Conservation (phyloP, 2,797 vertebrate genomes). For the Anolis apletophallus region DNA sequence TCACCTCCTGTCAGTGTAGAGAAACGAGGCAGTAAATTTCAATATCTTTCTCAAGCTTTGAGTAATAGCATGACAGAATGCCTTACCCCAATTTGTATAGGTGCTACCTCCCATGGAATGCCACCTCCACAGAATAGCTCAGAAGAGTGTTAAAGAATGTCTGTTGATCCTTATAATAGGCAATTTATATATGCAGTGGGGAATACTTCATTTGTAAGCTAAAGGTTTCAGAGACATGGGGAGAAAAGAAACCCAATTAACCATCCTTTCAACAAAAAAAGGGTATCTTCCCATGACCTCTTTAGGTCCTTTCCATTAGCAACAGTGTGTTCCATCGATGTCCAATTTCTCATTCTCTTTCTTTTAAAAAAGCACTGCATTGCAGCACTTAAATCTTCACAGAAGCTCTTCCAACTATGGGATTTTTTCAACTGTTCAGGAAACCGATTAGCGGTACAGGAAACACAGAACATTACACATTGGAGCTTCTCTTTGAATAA, state of each 20-base stretch:
- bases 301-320: neutral
- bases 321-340: neutral
- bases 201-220: neutral
- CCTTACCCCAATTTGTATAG: neutral
- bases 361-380: neutral
- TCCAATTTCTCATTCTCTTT: neutral
- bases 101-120: neutral
- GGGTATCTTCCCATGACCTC: neutral
- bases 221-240: neutral
- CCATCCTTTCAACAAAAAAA: neutral
- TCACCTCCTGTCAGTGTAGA: no score
- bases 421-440: neutral
- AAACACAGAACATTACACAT: neutral
- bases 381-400: neutral
- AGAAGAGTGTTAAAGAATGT: neutral
- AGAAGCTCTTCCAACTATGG: neutral
- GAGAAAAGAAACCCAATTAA: neutral
- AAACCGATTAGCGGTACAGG: neutral
- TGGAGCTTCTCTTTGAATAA: neutral
- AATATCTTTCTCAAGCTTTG: no score
- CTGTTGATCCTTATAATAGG: neutral
- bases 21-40: no score
- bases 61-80: neutral
- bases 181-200: neutral
- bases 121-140: neutral